These are phyloP conservation scores for Palythoa grandis DNA, from an alignment of 92 coral and sea anemone species.

Conservation along the genomic window DNA sequence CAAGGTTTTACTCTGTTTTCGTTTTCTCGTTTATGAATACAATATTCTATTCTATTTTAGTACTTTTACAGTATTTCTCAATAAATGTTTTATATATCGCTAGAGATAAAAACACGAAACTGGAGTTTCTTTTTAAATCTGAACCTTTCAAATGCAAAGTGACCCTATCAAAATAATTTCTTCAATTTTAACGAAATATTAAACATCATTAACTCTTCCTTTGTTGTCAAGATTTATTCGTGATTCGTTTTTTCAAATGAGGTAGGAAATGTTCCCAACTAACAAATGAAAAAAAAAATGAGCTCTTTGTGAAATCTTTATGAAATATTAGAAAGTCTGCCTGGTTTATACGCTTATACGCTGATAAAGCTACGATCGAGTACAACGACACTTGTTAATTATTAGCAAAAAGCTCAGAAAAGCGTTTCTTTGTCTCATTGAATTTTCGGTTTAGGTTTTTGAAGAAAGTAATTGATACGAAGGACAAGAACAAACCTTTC, in stretches of 20 bases:
- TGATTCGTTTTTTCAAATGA: neutral
- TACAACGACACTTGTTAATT: neutral
- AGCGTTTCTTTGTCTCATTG: no score
- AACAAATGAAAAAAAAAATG: neutral
- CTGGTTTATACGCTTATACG: neutral
- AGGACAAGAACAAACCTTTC: no score
- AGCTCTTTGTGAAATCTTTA: conserved; percentile 7
- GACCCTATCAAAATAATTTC: neutral
- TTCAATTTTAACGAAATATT: neutral
- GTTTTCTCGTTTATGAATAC: neutral
- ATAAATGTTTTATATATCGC: neutral
- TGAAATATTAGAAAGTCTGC: no score
- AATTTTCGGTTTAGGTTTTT: no score
- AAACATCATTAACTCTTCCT: neutral
- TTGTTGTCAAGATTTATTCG: neutral
- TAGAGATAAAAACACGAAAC: neutral
- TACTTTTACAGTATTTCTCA: neutral
- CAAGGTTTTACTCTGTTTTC: neutral
- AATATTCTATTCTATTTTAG: neutral
- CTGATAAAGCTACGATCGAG: neutral
- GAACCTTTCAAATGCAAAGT: neutral
- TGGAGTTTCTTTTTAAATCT: neutral
- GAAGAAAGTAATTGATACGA: no score
- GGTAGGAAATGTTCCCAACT: neutral
- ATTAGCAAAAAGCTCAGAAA: no score